Evolutionary conservation across 2,113 vertebrate genomes (phyloP), one percentile per base, ranked within the genome.

Genomic region (Tachysurus fulvidraco): DNA sequence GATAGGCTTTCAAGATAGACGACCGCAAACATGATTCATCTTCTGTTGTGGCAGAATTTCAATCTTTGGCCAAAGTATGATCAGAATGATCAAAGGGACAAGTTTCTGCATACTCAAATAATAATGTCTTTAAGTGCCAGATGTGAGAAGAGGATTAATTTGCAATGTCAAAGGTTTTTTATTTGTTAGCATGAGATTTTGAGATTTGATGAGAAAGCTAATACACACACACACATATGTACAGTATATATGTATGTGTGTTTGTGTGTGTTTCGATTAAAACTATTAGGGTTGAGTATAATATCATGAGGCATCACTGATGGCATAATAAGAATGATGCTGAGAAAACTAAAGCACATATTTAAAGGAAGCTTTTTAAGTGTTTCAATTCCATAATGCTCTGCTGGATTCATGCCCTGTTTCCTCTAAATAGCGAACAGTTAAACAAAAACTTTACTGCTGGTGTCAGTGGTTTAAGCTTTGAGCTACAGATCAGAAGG

Each of bases 21-120:
- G 13, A 65, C 82, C 41, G 57, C 76, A 62, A 85, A 64, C 41
- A 44, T 44, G 30, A 69, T 73, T 82, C 19, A 81, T 77, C 86
- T 74, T 52, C 41, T 50, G 79, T 83, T 64, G 59, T 85, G 55
- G 16, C 65, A n/a, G 69, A 36, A 23, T 64, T 78, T 88, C 44
- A 36, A 54, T 78, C 65, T 80, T 46, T 81, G 55, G 25, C 67
- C 74, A 85, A 78, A 81, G 67, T 59, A 36, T 83, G 59, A 82
- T 85, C 83, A 36, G 69, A 78, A 21, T 85, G 84, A 93, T 93
- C 90, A 93, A 92, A 92, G 91, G 81, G 73, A 80, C 78, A 3
- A 50, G 83, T 87, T 87, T 87, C 84, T 87, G 73, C 54, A 6
- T 14, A 67, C 57, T 36, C 54, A 5, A 85, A 82, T 52, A 65